phyloP scores from a whole-genome alignment of 2,888 invertebrate species.

The Eumerus sabulonum region DNA sequence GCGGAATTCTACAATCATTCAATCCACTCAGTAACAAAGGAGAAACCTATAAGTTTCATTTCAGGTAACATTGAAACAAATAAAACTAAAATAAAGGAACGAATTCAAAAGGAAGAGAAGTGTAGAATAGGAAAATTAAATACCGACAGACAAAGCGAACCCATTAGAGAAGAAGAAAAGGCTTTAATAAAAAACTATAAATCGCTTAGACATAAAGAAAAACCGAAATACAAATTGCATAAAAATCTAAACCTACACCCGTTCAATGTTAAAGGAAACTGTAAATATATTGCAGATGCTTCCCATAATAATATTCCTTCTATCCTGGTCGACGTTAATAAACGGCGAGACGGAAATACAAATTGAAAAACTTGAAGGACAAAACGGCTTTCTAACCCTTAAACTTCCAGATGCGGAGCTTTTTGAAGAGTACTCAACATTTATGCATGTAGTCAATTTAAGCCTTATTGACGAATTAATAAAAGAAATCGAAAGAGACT shows the following conservation, averaged over 20 bases:
- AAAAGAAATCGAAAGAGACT: slow-evolving; percentile 7
- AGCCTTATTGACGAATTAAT: not conserved
- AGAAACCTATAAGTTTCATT: too few species aligned
- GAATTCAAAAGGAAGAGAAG: not conserved
- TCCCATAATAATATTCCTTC: not conserved
- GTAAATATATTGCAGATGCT: slow-evolving; percentile 3
- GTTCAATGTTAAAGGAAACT: slow-evolving; percentile 23
- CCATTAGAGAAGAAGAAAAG: slow-evolving; percentile 15
- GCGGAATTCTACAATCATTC: slow-evolving; percentile 3
- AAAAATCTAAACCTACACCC: slow-evolving; percentile 22
- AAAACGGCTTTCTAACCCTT: too few species aligned
- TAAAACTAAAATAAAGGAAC: slow-evolving; percentile 17
- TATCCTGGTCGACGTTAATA: not conserved
- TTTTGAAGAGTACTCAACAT: too few species aligned
- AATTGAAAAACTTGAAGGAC: too few species aligned
- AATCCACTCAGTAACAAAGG: slow-evolving; percentile 14
- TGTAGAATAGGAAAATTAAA: not conserved
- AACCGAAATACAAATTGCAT: slow-evolving; percentile 22
- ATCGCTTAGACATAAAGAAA: slow-evolving; percentile 17
- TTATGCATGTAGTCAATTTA: too few species aligned
- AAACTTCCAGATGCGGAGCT: too few species aligned
- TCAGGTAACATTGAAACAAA: too few species aligned
- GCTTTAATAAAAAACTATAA: slow-evolving; percentile 31
- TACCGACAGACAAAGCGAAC: too few species aligned
- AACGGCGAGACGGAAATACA: too few species aligned